phyloP scores from a whole-genome alignment of 1,140 invertebrate genomes.

The Aethina tumida region DNA sequence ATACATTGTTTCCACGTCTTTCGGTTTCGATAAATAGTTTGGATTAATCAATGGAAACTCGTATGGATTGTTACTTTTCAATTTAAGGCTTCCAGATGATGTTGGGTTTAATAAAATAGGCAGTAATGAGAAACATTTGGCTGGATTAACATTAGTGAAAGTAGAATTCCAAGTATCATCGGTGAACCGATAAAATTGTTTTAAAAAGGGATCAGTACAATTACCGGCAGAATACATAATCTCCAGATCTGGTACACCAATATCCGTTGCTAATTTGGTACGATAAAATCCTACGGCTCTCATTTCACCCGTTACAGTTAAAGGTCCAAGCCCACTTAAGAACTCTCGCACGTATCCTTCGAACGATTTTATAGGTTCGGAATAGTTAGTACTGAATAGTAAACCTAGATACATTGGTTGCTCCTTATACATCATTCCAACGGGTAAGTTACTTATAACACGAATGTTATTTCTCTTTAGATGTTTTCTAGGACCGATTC shows the following conservation, averaged over 20 bases:
- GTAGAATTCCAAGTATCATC: not conserved
- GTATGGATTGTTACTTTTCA: slow-evolving; percentile 42
- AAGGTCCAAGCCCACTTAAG: slow-evolving; percentile 51
- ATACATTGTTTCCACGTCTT: slow-evolving; percentile 27
- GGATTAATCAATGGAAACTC: slow-evolving; percentile 56
- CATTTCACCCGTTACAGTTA: slow-evolving; percentile 61
- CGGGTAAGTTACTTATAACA: slow-evolving; percentile 28
- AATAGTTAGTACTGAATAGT: slow-evolving; percentile 43
- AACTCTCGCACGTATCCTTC: slow-evolving; percentile 2
- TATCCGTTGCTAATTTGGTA: slow-evolving; percentile 60
- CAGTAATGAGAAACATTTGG: not conserved
- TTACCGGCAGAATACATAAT: slow-evolving; percentile 37
- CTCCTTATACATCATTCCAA: slow-evolving; percentile 69
- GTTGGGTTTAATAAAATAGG: slow-evolving; percentile 51
- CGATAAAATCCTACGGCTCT: slow-evolving; percentile 68
- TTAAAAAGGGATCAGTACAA: not conserved
- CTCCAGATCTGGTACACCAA: slow-evolving; percentile 63
- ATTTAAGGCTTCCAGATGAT: slow-evolving; percentile 59
- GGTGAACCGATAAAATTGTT: not conserved
- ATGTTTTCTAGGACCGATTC: slow-evolving; percentile 42
- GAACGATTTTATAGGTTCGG: slow-evolving; percentile 4
- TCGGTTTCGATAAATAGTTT: slow-evolving; percentile 41
- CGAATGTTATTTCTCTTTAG: slow-evolving; percentile 37
- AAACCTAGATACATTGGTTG: slow-evolving; percentile 68
- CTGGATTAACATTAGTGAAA: not conserved